phyloP scores from a whole-genome alignment of 2,113 vertebrate genomes.

The Esox niger region DNA sequence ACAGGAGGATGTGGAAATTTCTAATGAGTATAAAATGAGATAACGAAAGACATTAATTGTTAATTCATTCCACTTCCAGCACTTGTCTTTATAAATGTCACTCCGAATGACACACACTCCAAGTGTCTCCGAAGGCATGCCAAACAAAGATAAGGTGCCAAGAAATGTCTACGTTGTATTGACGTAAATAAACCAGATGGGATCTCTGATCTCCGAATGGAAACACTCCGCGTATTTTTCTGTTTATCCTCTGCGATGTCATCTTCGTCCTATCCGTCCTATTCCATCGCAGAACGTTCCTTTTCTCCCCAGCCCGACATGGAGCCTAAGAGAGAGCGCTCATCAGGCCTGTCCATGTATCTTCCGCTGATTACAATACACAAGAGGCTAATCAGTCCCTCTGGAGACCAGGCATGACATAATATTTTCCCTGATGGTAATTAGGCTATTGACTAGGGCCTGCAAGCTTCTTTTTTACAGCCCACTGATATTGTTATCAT shows the following conservation, averaged over 20 bases:
- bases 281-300: slow-evolving; percentile 11
- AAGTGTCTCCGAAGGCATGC: too few species aligned
- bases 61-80: too few species aligned
- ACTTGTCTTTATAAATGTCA: too few species aligned
- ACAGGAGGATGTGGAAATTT: too few species aligned
- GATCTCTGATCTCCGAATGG: background rate
- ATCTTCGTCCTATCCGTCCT: slow-evolving; percentile 10
- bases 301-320: slow-evolving; percentile 11
- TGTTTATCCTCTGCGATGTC: slow-evolving; percentile 38
- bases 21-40: too few species aligned
- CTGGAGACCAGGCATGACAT: slow-evolving; percentile 29
- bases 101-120: too few species aligned
- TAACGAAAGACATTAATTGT: too few species aligned
- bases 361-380: slow-evolving; percentile 53
- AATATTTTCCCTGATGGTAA: slow-evolving; percentile 50
- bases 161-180: background rate
- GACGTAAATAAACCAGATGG: background rate
- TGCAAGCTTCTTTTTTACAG: slow-evolving; percentile 26
- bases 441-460: slow-evolving; percentile 58
- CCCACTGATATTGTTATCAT: slow-evolving; percentile 28
- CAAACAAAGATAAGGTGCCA: background rate
- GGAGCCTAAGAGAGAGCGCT: slow-evolving; percentile 24
- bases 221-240: background rate
- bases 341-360: slow-evolving; percentile 14
- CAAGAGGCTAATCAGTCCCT: slow-evolving; percentile 43